Evolutionary conservation across 37 sponge, comb jelly and placozoan genomes (phyloP).

Genomic region (Halisarca cf. caerulea): DNA sequence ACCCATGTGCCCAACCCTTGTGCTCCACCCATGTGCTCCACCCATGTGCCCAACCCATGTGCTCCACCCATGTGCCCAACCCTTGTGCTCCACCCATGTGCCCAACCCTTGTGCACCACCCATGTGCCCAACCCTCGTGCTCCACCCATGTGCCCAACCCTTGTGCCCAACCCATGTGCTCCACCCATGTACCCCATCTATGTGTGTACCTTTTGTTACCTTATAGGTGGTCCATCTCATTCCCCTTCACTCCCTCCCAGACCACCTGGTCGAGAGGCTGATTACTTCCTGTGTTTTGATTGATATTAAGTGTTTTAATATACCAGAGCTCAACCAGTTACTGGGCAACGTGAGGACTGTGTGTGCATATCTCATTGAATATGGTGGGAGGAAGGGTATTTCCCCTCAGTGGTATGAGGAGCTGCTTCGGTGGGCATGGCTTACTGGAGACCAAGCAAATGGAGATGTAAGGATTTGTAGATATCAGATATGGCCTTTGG

Average conservation of each 20-base stretch:
- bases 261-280: background rate
- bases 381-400: background rate
- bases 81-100: no score
- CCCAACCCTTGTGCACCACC: no score
- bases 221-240: background rate
- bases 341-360: conserved; percentile 6
- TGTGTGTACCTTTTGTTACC: background rate
- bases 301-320: no score
- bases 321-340: no score
- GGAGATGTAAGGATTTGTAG: background rate
- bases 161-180: background rate
- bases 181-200: background rate
- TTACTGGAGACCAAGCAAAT: background rate
- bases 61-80: no score
- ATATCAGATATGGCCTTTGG: no score
- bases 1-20: no score
- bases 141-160: background rate
- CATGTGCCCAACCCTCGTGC: no score
- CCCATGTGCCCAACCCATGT: no score
- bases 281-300: background rate
- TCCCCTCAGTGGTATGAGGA: conserved; percentile 8
- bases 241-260: background rate
- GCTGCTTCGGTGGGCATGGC: conserved; percentile 1
- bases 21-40: no score
- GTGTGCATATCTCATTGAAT: background rate